phyloP scores from a whole-genome alignment of 2,888 invertebrate species.

The Blastobasis lacticolella region DNA sequence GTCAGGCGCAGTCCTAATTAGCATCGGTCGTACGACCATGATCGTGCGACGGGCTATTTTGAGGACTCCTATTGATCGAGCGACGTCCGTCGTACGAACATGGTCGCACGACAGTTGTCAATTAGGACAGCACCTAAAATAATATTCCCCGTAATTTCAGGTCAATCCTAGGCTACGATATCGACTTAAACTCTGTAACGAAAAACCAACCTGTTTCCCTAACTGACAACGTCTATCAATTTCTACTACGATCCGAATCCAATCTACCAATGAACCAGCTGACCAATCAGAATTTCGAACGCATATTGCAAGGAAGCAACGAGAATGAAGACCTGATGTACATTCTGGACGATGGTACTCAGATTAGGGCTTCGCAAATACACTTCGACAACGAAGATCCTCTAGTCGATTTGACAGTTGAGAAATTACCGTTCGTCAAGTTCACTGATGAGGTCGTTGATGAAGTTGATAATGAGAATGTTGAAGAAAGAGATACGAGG shows the following conservation, averaged over 20 bases:
- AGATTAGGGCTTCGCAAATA: conserved; percentile 63
- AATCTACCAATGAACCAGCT: conserved; percentile 10
- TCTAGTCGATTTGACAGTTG: conserved; percentile 46
- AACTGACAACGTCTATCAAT: conserved; percentile 57
- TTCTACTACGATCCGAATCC: conserved; percentile 47
- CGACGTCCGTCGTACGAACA: too few relatives aligned
- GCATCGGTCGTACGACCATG: too few relatives aligned
- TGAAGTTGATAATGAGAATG: conserved; percentile 23
- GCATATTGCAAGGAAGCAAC: conserved; percentile 27
- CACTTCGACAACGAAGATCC: conserved; percentile 66
- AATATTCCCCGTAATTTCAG: conserved; percentile 28
- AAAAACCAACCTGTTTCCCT: conserved; percentile 50
- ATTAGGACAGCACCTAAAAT: too few relatives aligned
- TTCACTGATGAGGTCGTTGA: conserved; percentile 34
- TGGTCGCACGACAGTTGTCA: too few relatives aligned
- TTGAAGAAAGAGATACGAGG: conserved; percentile 28
- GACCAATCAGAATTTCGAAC: conserved; percentile 26
- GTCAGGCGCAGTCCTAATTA: too few relatives aligned
- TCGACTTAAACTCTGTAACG: conserved; percentile 56
- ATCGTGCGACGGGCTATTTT: too few relatives aligned
- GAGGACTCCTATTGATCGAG: too few relatives aligned
- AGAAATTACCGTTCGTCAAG: conserved; percentile 57
- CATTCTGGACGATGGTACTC: conserved; percentile 60
- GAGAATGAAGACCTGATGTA: conserved; percentile 43
- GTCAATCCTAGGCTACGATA: conserved; percentile 50